Evolutionary conservation across 2,113 vertebrate species (phyloP), one percentile per base, ranked within the genome.

Genomic region (Tangachromis dhanisi): DNA sequence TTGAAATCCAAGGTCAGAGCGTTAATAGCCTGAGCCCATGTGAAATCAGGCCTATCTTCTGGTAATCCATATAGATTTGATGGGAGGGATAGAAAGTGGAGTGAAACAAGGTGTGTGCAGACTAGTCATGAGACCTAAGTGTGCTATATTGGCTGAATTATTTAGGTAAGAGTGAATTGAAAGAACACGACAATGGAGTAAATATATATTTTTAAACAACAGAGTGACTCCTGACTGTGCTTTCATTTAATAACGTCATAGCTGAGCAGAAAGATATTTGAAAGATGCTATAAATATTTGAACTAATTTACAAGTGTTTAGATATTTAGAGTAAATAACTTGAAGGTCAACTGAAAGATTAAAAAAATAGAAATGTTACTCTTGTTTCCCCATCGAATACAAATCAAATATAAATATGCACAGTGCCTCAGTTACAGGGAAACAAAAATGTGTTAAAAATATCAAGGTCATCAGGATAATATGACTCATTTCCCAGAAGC

Each of bases 1-100:
- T 95, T 89, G 86, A 88, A 93, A 89, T 92, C 94, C 94, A 95
- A 95, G 95, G 95, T 93, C 94, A 93, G 86, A 81, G 91, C 73
- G 90, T 93, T 96, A 96, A 96, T 94, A 92, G 93, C 88, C 80
- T 59, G 93, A 89, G 92, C 86, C 90, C 89, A 85, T 92, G 94
- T 93, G 93, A 95, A 95, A 94, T 94, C 93, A 94, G 88, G 85
- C 88, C 92, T 38, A 89, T 93, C 91, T 78, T 80, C 83, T 86
- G 89, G 91, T 94, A 94, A 94, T 95, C 94, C 92, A 90, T 89
- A 84, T 35, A 89, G 90, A 91, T 92, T 88, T 89, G 85, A 94
- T 90, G 57, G 31, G 19, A 79, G 80, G 83, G 91, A 88, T 80
- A 59, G 80, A 83, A 86, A 68, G 80, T 6, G 16, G 81, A 19